These are phyloP conservation scores for Parus major DNA, from an alignment of 2,113 vertebrate genomes.

Conservation along the genomic window DNA sequence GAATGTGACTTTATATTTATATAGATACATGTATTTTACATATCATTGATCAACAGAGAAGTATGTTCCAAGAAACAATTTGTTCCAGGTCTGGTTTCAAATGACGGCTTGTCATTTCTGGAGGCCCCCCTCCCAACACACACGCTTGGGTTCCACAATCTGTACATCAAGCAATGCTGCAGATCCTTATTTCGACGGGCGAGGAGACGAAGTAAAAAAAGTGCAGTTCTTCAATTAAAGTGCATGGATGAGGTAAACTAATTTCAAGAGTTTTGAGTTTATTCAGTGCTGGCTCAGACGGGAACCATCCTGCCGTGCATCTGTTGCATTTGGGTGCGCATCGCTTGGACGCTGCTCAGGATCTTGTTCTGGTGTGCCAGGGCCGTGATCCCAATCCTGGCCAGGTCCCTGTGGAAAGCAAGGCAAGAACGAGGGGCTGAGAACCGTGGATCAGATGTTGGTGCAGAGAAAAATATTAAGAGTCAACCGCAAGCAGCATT, in stretches of 20 bases:
- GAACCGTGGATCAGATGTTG: background rate
- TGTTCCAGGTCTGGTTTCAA: constrained; percentile 71
- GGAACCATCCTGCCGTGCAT: constrained; percentile 97
- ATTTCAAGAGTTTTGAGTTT: constrained; percentile 86
- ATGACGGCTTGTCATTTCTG: constrained; percentile 62
- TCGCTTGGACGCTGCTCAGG: constrained; percentile 90
- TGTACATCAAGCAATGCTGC: constrained; percentile 77
- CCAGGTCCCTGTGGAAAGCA: constrained; percentile 85
- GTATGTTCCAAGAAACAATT: constrained; percentile 73
- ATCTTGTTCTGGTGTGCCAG: constrained; percentile 93
- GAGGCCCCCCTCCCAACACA: constrained; percentile 47
- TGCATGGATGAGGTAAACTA: constrained; percentile 99
- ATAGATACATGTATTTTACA: constrained; percentile 79
- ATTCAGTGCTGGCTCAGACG: constrained; percentile 86
- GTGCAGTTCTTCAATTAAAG: constrained; percentile 98
- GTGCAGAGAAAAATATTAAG: constrained; percentile 24
- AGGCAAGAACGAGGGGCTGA: background rate
- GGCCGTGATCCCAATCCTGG: constrained; percentile 89
- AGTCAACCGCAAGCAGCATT: constrained; percentile 36
- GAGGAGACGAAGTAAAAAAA: constrained; percentile 88
- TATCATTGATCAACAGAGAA: constrained; percentile 64
- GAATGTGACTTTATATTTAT: constrained; percentile 71
- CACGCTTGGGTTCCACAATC: constrained; percentile 56
- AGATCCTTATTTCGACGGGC: constrained; percentile 79
- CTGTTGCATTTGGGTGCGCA: constrained; percentile 95